These are phyloP conservation scores for Umimayanthus kanabou DNA, from an alignment of 92 coral and sea anemone species.

Conservation along the genomic window DNA sequence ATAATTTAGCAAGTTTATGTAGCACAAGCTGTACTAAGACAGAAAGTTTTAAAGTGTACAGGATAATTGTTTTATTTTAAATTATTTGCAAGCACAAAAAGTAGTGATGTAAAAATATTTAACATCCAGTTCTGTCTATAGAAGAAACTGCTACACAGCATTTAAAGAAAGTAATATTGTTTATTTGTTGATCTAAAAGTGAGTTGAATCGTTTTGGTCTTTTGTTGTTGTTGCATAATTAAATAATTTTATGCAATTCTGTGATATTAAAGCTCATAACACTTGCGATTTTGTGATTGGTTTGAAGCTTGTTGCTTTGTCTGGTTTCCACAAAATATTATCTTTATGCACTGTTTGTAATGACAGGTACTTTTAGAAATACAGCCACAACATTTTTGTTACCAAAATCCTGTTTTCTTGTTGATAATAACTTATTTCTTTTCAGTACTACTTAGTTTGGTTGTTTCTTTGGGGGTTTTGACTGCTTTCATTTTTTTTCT, in stretches of 20 bases:
- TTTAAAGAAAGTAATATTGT: neutral
- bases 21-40: neutral
- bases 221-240: constrained; percentile 23
- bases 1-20: neutral
- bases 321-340: constrained; percentile 1
- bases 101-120: neutral
- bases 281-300: constrained; percentile 5
- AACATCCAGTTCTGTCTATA: neutral
- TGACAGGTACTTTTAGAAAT: constrained; percentile 19
- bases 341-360: neutral
- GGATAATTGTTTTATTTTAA: constrained; percentile 3
- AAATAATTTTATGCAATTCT: neutral
- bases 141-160: neutral
- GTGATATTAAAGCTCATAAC: constrained; percentile 11
- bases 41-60: neutral
- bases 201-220: neutral
- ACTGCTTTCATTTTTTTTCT: too few relatives aligned
- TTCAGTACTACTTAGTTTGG: too few relatives aligned
- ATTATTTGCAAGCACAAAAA: neutral
- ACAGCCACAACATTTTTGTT: constrained; percentile 16
- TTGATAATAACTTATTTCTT: too few relatives aligned
- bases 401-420: neutral
- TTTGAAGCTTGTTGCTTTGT: neutral
- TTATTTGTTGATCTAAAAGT: neutral
- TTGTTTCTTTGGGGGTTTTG: too few relatives aligned